phyloP scores from a whole-genome alignment of 1,140 invertebrate species.

The Araneus ventricosus region DNA sequence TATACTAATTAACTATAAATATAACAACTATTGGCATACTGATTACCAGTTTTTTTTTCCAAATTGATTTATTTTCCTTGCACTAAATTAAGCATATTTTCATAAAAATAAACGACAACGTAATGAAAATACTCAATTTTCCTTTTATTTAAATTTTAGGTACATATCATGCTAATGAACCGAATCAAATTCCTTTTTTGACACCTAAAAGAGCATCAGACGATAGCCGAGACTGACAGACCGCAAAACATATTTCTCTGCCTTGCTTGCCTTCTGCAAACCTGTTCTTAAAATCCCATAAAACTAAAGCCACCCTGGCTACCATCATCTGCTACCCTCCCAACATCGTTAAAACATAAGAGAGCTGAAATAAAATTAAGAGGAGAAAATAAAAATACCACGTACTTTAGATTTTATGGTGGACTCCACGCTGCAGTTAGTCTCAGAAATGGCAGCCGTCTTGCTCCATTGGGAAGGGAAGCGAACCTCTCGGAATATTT shows the following conservation, averaged over 20 bases:
- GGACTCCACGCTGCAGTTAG: slow-evolving; percentile 60
- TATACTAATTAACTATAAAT: no score
- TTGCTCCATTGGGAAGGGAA: not conserved
- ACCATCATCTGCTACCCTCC: not conserved
- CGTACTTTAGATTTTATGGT: slow-evolving; percentile 66
- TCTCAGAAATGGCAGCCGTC: not conserved
- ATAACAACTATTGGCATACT: no score
- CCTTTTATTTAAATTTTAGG: no score
- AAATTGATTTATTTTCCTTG: no score
- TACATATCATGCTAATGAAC: not conserved
- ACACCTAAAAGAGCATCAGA: not conserved
- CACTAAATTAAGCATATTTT: no score
- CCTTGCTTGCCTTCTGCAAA: not conserved
- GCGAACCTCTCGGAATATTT: slow-evolving; percentile 8
- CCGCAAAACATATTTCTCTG: slow-evolving; percentile 41
- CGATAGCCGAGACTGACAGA: not conserved
- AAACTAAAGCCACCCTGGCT: slow-evolving; percentile 55
- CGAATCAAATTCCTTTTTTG: not conserved
- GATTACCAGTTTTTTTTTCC: no score
- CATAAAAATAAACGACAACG: no score
- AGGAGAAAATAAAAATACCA: slow-evolving; percentile 62
- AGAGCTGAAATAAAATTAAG: slow-evolving; percentile 68
- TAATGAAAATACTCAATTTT: no score
- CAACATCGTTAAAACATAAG: slow-evolving; percentile 51
- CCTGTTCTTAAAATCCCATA: slow-evolving; percentile 64